Evolutionary conservation across 2,888 invertebrate species (phyloP), one percentile per base, ranked within the genome.

Genomic region (Anaspis maculata): DNA sequence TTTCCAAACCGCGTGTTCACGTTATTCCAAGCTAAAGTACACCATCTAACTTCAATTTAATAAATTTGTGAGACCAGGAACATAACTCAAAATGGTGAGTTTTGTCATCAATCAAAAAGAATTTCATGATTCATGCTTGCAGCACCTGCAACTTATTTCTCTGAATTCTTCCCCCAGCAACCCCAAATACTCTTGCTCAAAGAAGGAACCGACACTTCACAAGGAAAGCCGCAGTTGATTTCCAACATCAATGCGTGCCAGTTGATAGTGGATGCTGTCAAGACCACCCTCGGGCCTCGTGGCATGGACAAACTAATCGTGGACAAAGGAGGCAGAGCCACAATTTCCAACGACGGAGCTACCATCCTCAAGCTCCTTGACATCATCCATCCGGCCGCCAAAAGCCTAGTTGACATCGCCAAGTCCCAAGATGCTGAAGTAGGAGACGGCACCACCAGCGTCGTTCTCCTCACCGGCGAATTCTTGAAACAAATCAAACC

Each of bases 261-360:
- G 64, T 73, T 81, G 5, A 85, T 99, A 16, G 92, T 91, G 1
- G 97, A 98, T 72, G 88, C 95, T 22, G 92, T 96, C 41, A 79
- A 96, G 37, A 98, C 98, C 1, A 99, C 98, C 0, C 73, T 99
- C 24, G 98, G 98, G 25, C 98, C 98, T 3, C 79, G 98, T 15
- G 98, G 98, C 44, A 94, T 99, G 95, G 98, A 99, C 68, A 99
- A 99, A 65, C 73, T 99, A 30, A 92, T 99, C 39, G 95, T 98
- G 0, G 87, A 91, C 59, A 74, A 76, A 41, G 74, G 75, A 46
- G 92, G 94, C 36, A 91, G 88, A 61, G 86, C 95, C 0, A 95
- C 95, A 2, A 97, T 99, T 49, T 97, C 97, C 2, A 99, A 99
- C 61, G 98, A 99, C 68, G 98, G 98, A 9, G 98, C 98, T 3